Evolutionary conservation across 1,140 invertebrate genomes (phyloP), one percentile per base, ranked within the genome.

Genomic region (Tetramorium alpestre): DNA sequence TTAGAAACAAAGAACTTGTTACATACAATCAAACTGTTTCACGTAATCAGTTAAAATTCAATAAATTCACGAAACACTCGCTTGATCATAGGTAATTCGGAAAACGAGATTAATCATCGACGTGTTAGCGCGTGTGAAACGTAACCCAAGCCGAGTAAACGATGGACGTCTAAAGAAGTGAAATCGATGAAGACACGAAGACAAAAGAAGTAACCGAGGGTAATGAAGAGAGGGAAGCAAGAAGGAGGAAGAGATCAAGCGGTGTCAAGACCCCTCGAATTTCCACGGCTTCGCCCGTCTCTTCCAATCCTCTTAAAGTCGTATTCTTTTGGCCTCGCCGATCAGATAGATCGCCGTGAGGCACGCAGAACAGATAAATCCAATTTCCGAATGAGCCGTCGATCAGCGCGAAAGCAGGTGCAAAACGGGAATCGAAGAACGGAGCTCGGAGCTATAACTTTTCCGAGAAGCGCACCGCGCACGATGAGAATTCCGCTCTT

Each of bases 221-320:
- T 18, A 33, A 22, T 16, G 49, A 81, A 11, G 58, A 28, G 49
- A 28, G 56, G 72, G 78, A 65, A 38, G 87, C 60, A 76, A 87
- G 80, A 80, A 86, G 88, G 78, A 92, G 90, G 88, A 87, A 92
- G 91, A 94, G 94, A 94, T 94, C 94, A 94, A 94, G 94, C 93
- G 93, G 93, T 93, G 93, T 94, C 94, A 92, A 95, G 94, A 95
- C 94, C 94, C 94, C 94, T 94, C 89, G 93, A 93, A 95, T 95
- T 95, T 95, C 94, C 94, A 95, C 94, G 95, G 95, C 95, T 95
- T 95, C 94, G 88, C 91, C 92, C 92, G 93, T 93, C 94, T 94
- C 92, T 94, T 92, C 86, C 92, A 95, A 95, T 95, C 95, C 95
- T 95, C 95, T 95, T 95, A 95, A 95, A 94, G 92, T 94, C 94